Conservation (phyloP, 2,888 invertebrate species). For the Lydus trimaculatus region DNA sequence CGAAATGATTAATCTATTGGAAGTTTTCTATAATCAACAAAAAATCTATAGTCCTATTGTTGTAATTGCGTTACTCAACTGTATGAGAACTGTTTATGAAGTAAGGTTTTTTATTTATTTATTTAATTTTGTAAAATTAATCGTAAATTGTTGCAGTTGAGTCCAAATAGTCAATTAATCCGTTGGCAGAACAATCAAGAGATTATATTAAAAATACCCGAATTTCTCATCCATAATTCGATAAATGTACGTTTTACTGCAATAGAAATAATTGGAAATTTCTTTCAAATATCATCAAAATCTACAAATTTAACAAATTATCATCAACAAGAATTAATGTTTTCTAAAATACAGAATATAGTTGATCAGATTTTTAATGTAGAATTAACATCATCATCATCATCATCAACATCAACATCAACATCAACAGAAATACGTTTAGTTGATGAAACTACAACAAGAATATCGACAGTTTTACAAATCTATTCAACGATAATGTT, state of each 20-base stretch:
- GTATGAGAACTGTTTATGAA: slow-evolving; percentile 56
- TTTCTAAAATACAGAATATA: slow-evolving; percentile 51
- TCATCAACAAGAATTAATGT: slow-evolving; percentile 48
- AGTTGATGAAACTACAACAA: slow-evolving; percentile 67
- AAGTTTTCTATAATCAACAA: slow-evolving; percentile 14
- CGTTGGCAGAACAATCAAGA: slow-evolving; percentile 44
- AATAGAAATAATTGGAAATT: slow-evolving; percentile 53
- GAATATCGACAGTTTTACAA: slow-evolving; percentile 67
- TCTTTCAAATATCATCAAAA: slow-evolving; percentile 47
- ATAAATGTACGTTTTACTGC: slow-evolving; percentile 59
- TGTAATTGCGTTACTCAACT: slow-evolving; percentile 56
- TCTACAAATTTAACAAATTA: slow-evolving; percentile 34
- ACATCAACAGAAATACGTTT: slow-evolving; percentile 55
- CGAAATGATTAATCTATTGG: slow-evolving; percentile 22
- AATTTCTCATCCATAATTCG: slow-evolving; percentile 56
- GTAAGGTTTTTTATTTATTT: slow-evolving; percentile 45
- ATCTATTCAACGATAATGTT: slow-evolving; percentile 64
- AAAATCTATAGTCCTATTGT: slow-evolving; percentile 56
- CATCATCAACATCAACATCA: no score
- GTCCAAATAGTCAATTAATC: slow-evolving; percentile 45
- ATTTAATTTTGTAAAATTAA: neutral
- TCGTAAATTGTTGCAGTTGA: slow-evolving; percentile 41
- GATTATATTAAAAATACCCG: slow-evolving; percentile 43
- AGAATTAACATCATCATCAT: neutral
- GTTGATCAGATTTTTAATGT: neutral